Conservation (phyloP, 2,113 vertebrate genomes). For the Lagopus muta region DNA sequence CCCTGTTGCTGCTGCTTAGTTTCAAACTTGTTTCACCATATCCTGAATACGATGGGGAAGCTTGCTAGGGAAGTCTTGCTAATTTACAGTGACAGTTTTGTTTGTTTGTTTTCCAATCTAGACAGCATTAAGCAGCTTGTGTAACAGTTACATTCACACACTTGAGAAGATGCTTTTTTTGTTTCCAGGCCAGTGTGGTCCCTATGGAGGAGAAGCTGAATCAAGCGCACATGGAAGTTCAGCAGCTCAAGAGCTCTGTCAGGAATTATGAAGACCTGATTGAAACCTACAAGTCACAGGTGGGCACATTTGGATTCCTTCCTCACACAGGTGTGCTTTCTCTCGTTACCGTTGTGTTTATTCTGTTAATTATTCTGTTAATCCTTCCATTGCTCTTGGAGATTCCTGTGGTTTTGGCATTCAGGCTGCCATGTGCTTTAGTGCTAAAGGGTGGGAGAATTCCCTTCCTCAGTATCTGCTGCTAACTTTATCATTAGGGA, state of each 20-base stretch:
- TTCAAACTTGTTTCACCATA: neutral
- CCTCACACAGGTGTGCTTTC: neutral
- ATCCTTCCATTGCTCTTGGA: neutral
- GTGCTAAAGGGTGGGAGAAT: neutral
- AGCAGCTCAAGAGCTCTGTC: conserved; percentile 86
- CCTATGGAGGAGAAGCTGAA: conserved; percentile 86
- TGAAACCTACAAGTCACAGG: conserved; percentile 90
- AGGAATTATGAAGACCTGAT: conserved; percentile 88
- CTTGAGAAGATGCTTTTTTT: neutral
- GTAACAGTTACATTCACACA: neutral
- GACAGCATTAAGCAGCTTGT: neutral
- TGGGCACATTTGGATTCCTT: conserved; percentile 71
- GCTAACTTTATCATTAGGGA: neutral
- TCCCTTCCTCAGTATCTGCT: neutral
- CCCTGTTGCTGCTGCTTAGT: neutral
- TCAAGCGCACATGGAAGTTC: conserved; percentile 83
- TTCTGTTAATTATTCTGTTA: neutral
- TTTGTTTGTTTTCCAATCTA: neutral
- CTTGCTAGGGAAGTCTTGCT: neutral
- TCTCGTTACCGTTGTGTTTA: neutral
- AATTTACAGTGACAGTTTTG: neutral
- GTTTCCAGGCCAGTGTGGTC: conserved; percentile 77
- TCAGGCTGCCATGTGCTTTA: neutral
- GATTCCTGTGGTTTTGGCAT: neutral
- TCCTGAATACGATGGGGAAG: neutral